Evolutionary conservation across 2,797 vertebrate genomes (phyloP), one percentile per base, ranked within the genome.

Genomic region (Arrhamphus sclerolepis): DNA sequence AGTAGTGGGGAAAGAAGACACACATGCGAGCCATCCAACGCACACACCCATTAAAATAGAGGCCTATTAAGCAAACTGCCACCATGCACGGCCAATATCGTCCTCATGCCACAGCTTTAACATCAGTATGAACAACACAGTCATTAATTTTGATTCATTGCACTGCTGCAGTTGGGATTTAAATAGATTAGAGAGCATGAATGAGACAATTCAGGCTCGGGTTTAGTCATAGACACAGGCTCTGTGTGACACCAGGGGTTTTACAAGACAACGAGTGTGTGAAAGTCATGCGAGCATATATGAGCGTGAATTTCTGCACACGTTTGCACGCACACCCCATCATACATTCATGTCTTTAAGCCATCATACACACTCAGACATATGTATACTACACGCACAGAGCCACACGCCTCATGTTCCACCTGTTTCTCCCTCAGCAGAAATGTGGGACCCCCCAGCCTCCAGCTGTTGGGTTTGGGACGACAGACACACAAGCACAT

Each of bases 401-500:
- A 68, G 68, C 51, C 70, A 29, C 62, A 74, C 14, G 62, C 67
- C 74, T 50, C 54, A 42, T 67, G 44, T 16, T 60, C 75, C 86
- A 89, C 89, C 85, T 87, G 84, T 89, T 75, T 64, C 20, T 38
- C n/a, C 67, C 62, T 38, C 59, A 11, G 6, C 58, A 61, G 54
- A 18, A 42, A 55, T 29, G 57, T 59, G 48, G 54, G 62, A 62
- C 66, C 51, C 48, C 52, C 52, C 7, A 69, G 73, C 64, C 58
- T 81, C 66, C 86, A 87, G 87, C 86, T 89, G 85, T 78, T 84
- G 73, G 63, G 17, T 62, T 52, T 22, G 58, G 63, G 63, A 48
- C 56, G 49, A 81, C 79, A 82, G 66, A 65, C 71, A 18, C 70
- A 77, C 70, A 82, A 16, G 78, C 65, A 53, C 50, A 70, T 70